Percentiles rank a stretch among this genome's conserved stretches.
Evolutionary conservation across 2,888 invertebrate genomes (phyloP).

Genomic region (Protonemura montana): DNA sequence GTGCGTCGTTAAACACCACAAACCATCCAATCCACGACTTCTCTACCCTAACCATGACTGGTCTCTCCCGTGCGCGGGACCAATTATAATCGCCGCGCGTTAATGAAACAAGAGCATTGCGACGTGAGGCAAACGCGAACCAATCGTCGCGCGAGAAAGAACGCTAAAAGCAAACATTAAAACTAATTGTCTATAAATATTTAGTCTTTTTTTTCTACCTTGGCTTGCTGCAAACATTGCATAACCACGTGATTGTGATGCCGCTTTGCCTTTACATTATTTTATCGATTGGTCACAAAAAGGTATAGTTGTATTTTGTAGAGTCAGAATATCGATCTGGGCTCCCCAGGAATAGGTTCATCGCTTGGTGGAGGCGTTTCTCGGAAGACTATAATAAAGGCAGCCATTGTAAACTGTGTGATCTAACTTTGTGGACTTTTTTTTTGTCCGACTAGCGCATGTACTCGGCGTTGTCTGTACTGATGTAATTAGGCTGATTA

Average conservation of each 20-base stretch:
- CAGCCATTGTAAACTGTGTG: not conserved
- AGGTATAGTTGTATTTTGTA: not conserved
- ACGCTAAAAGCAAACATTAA: not conserved
- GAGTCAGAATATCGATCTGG: not conserved
- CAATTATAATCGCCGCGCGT: not conserved
- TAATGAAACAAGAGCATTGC: not conserved
- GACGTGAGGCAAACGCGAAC: not conserved
- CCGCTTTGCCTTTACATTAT: not conserved
- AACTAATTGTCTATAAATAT: constrained; percentile 12
- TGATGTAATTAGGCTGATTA: not conserved
- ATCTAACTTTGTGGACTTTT: not conserved
- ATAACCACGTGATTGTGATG: not conserved
- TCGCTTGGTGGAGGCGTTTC: not conserved
- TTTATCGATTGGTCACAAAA: not conserved
- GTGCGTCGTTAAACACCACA: no score
- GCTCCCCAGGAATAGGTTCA: not conserved
- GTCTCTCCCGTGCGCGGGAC: not conserved
- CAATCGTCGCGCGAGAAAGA: not conserved
- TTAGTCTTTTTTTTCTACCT: not conserved
- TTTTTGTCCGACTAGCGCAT: not conserved
- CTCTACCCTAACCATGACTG: not conserved
- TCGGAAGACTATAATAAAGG: not conserved
- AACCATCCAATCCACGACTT: no score
- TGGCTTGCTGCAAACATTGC: not conserved
- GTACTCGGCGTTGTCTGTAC: not conserved